phyloP scores from a whole-genome alignment of 2,797 vertebrate genomes.

The Sardinella longiceps region DNA sequence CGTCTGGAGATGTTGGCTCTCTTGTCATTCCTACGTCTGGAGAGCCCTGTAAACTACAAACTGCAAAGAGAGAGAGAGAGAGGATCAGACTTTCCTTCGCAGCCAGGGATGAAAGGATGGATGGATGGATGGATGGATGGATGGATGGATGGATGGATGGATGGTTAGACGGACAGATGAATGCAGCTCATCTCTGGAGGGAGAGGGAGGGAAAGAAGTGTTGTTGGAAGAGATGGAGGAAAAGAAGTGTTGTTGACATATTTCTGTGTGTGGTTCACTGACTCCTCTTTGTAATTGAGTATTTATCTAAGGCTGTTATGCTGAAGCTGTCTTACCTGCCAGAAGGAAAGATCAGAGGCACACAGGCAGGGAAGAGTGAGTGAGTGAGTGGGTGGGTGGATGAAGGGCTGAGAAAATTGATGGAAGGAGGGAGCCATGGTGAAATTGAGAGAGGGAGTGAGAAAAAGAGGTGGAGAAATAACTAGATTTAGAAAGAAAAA shows the following conservation, averaged over 20 bases:
- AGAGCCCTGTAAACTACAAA: neutral
- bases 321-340: neutral
- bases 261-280: neutral
- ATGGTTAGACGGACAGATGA: neutral
- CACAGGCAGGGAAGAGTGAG: neutral
- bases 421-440: neutral
- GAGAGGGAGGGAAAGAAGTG: neutral
- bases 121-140: too few species aligned
- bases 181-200: neutral
- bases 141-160: too few species aligned
- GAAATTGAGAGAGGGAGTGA: neutral
- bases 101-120: neutral
- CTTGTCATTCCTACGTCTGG: neutral
- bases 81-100: neutral
- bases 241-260: neutral
- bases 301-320: neutral
- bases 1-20: constrained; percentile 4
- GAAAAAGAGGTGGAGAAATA: neutral
- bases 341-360: constrained; percentile 1
- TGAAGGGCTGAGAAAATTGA: neutral
- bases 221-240: too few species aligned
- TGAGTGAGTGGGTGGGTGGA: too few species aligned
- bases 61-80: neutral
- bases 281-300: neutral
- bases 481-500: neutral